Evolutionary conservation across 2,113 vertebrate genomes (phyloP), one percentile per base, ranked within the genome.

Genomic region (Esox niger): DNA sequence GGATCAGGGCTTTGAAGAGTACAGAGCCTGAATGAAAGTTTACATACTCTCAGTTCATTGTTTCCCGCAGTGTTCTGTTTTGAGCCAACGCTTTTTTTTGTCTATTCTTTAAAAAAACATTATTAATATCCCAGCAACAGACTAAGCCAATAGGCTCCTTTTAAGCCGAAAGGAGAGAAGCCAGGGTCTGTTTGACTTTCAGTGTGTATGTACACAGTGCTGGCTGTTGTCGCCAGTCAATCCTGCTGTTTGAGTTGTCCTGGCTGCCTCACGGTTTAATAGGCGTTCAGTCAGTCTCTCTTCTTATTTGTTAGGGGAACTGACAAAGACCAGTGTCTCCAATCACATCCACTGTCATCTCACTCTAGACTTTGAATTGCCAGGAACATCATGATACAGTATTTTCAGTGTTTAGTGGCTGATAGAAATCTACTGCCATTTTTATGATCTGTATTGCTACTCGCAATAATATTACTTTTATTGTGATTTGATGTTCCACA

Each of bases 171-270:
- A 38, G 68, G 72, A 79, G 68, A 29, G 4, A 25, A 68, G 79
- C 82, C 79, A 80, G 77, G 35, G 64, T 65, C 20, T 13, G 29
- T 38, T 71, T 13, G 21, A 30, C 60, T 62, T 8, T 10, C 59
- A 31, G 57, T 65, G 55, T 56, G 74, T 54, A 2, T 77, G 47
- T 33, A 6, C 15, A n/a, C 38, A 1, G 38, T 52, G n/a, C 47
- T 69, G 70, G 61, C 70, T 25, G 65, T 64, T 47, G 49, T 69
- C 33, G n/a, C 15, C 70, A 10, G 43, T 65, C 64, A 57, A 15
- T 61, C 87, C 82, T 70, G 82, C 79, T 76, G 85, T 88, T 87
- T 87, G 80, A 86, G 77, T 72, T 62, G 62, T 25, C 70, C 82
- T 84, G 85, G 84, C 79, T 0, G 67, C 52, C 63, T 64, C n/a